These are phyloP conservation scores for Notechis scutatus DNA, from an alignment of 2,113 vertebrate species.

Conservation along the genomic window DNA sequence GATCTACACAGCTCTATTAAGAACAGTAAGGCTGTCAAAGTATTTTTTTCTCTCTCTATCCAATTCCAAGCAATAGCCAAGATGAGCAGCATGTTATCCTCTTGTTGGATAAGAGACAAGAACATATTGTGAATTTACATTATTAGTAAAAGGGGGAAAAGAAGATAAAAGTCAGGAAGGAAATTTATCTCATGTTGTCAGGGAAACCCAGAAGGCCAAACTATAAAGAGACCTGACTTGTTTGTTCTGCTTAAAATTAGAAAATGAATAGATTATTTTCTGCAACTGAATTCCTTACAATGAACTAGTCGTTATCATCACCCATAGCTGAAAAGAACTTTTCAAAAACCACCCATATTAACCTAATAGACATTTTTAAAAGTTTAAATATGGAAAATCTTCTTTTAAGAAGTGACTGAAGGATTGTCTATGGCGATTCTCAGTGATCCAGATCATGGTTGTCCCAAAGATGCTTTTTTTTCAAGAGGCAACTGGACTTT, in stretches of 20 bases:
- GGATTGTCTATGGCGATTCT: too few relatives aligned
- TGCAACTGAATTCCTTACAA: background rate
- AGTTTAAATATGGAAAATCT: slow-evolving; percentile 6
- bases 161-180: background rate
- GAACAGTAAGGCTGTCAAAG: background rate
- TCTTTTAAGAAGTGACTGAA: background rate
- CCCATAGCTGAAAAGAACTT: slow-evolving; percentile 5
- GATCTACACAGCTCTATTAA: background rate
- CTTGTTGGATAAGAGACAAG: background rate
- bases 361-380: slow-evolving; percentile 1
- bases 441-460: too few relatives aligned
- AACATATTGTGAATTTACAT: background rate
- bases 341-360: background rate
- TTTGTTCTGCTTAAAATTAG: slow-evolving; percentile 13
- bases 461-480: too few relatives aligned
- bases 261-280: background rate
- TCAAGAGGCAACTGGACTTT: too few relatives aligned
- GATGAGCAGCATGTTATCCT: slow-evolving; percentile 17
- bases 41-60: background rate
- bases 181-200: slow-evolving; percentile 25
- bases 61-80: background rate
- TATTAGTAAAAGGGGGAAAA: background rate
- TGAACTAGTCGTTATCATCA: background rate
- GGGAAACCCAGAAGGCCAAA: slow-evolving; percentile 30
- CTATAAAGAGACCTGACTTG: background rate